Evolutionary conservation across 2,113 vertebrate species (phyloP).

Genomic region (Buteo buteo): DNA sequence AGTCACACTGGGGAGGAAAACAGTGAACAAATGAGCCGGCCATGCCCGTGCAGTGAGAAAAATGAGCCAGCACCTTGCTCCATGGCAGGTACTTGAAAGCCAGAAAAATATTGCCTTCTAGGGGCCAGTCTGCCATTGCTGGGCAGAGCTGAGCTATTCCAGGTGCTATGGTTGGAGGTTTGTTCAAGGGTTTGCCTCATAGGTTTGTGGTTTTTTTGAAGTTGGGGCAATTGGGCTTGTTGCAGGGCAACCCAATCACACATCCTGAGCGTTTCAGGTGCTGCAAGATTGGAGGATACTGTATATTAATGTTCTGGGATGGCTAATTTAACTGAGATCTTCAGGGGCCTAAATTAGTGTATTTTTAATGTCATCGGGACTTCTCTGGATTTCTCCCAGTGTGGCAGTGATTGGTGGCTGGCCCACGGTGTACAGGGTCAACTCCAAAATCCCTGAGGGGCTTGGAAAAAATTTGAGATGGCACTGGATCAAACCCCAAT

Average conservation of each 20-base stretch:
- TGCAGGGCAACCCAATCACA: background rate
- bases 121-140: background rate
- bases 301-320: background rate
- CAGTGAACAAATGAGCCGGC: background rate
- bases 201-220: slow-evolving; percentile 5
- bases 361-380: background rate
- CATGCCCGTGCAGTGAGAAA: background rate
- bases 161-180: background rate
- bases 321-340: background rate
- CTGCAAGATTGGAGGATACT: background rate
- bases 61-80: background rate
- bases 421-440: background rate
- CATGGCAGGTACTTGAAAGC: background rate
- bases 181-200: background rate
- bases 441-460: background rate
- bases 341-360: background rate
- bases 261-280: background rate
- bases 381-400: background rate
- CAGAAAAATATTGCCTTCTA: background rate
- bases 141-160: background rate
- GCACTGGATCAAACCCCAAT: background rate
- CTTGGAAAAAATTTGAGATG: background rate
- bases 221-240: background rate
- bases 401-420: background rate
- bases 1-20: background rate